A percentile compares a stretch with the other conserved stretches of the same genome.
phyloP scores from a whole-genome alignment of 2,888 invertebrate genomes.

The Campoletis raptor region DNA sequence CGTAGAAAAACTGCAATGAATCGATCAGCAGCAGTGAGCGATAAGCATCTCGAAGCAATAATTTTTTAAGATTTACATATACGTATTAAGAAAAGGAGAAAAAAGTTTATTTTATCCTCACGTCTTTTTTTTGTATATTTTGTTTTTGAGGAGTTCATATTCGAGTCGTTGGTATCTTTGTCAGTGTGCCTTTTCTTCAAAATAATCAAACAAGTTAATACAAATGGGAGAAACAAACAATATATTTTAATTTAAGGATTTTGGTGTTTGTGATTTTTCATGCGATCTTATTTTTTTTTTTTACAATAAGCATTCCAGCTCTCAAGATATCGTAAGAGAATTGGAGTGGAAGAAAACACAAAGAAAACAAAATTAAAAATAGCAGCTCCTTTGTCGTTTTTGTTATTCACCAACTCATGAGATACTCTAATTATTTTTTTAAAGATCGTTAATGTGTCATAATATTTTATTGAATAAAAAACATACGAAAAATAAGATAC shows the following conservation, averaged over 20 bases:
- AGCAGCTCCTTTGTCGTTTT: conserved; percentile 45
- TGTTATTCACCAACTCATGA: neutral
- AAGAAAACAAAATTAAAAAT: neutral
- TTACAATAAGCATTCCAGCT: conserved; percentile 49
- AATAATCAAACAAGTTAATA: neutral
- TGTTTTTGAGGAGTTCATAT: conserved; percentile 12
- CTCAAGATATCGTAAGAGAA: neutral
- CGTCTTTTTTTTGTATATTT: conserved; percentile 39
- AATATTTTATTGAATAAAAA: conserved; percentile 63
- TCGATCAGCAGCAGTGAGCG: neutral
- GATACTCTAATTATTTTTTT: conserved; percentile 40
- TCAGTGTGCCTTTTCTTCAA: neutral
- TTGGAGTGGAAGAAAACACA: neutral
- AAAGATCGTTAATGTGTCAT: conserved; percentile 56
- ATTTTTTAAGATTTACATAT: conserved; percentile 12
- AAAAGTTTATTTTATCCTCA: conserved; percentile 8
- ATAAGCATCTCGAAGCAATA: neutral
- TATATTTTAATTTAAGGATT: conserved; percentile 11
- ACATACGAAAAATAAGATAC: neutral
- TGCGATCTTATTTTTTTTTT: conserved; percentile 20
- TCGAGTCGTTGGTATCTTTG: conserved; percentile 19
- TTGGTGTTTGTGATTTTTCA: neutral
- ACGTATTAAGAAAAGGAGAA: conserved; percentile 11
- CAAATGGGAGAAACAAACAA: neutral
- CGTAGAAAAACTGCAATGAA: neutral